phyloP scores from a whole-genome alignment of 2,888 invertebrate species.

The Leucophenga maculata region DNA sequence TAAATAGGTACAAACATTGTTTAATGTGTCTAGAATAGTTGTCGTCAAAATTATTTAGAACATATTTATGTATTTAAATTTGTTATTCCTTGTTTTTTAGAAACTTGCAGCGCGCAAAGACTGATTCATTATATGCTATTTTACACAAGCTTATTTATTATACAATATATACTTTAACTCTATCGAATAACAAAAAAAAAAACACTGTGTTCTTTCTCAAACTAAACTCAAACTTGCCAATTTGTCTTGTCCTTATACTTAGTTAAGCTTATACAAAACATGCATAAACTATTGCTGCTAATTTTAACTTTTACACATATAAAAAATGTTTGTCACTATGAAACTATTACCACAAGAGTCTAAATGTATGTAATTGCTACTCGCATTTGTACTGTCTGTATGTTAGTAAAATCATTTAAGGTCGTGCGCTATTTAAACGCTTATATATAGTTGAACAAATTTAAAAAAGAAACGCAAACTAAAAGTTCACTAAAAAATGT shows the following conservation, averaged over 20 bases:
- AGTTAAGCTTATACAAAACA: not conserved
- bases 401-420: no score
- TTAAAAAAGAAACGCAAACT: not conserved
- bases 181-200: no score
- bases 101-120: constrained; percentile 63
- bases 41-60: not conserved
- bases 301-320: constrained; percentile 17
- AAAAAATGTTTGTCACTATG: constrained; percentile 23
- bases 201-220: no score
- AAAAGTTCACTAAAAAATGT: not conserved
- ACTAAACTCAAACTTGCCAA: not conserved
- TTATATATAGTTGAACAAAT: not conserved
- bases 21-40: not conserved
- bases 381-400: constrained; percentile 40
- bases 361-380: constrained; percentile 37
- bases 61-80: not conserved
- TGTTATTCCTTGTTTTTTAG: constrained; percentile 39
- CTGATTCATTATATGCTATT: constrained; percentile 58
- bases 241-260: not conserved
- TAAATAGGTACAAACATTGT: not conserved
- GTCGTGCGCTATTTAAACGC: no score
- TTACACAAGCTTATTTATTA: not conserved
- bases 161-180: not conserved
- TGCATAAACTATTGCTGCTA: not conserved
- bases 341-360: no score